Conservation (phyloP, 2,797 vertebrate species). For the Darevskia nairensis region DNA sequence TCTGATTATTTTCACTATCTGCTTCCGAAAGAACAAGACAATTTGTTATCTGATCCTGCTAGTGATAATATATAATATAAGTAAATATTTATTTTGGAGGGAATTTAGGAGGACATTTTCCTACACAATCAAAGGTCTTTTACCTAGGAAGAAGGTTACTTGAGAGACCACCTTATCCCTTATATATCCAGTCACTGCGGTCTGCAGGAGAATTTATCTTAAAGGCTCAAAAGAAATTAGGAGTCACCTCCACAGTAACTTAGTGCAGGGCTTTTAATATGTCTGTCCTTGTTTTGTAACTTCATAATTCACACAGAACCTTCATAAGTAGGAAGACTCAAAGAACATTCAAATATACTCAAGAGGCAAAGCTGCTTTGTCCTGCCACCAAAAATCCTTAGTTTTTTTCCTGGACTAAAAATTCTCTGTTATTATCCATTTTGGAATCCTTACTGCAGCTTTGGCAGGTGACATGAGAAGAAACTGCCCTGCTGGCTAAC, state of each 20-base stretch:
- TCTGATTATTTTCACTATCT: not conserved
- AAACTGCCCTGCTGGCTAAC: no score
- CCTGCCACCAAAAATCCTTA: not conserved
- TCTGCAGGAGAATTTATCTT: no score
- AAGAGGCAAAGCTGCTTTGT: not conserved
- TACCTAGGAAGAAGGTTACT: no score
- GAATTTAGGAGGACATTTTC: not conserved
- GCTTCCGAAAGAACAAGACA: not conserved
- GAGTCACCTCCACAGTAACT: no score
- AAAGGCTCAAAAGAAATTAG: no score
- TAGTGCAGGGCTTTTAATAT: no score
- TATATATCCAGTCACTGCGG: no score
- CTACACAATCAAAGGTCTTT: no score
- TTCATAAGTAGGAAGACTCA: not conserved
- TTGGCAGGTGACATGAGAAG: not conserved
- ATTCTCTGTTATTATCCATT: not conserved
- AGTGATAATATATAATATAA: not conserved
- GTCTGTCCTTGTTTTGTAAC: no score
- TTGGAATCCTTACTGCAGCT: not conserved
- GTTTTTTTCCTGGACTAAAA: not conserved
- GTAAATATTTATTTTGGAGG: constrained; percentile 1
- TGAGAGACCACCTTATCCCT: no score
- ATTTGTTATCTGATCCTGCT: not conserved
- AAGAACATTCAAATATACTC: not conserved
- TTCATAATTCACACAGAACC: not conserved